Evolutionary conservation across 1,140 invertebrate species (phyloP), one percentile per base, ranked within the genome.

Genomic region (Oncopodura yosiiana): DNA sequence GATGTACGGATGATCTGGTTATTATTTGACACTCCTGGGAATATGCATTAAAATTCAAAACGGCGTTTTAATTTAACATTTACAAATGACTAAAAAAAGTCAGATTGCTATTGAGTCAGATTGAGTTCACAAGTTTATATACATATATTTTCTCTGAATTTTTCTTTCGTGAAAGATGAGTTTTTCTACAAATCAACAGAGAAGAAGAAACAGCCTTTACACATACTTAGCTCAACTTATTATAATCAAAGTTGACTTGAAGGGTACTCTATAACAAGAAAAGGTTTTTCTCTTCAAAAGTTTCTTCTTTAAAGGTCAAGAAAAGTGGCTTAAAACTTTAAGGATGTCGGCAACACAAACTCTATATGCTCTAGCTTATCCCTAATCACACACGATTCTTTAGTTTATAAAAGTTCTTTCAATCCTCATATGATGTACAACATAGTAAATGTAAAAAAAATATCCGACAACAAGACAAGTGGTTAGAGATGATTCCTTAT

Each of bases 221-320:
- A 46, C 23, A 32, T 16, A 46, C 30, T 46, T 16, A 18, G 29
- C 12, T 45, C 14, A n/a, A 30, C 32, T 11, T 8, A 16, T 2
- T 9, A 4, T 32, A 24, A 32, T 29, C 12, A 2, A 19, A 19
- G 30, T 16, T 16, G 16, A 2, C 16, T 46, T 12, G 8, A 32
- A 23, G 23, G 18, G n/a, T 26, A 21, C 24, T 3, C 41, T 19
- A 24, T 11, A 8, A 19, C 27, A 16, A 5, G n/a, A 45, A 9
- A 18, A 32, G 12, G 19, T 32, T 21, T 32, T 45, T 45, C 16
- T 8, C 27, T 45, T 45, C 34, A 19, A 32, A 26, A 45, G 34
- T 19, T 45, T 45, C 43, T 45, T 19, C 26, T 30, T 45, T 45
- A 32, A 30, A 12, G 27, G 43, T 45, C 43, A 46, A 46, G 44